Percentiles rank a stretch among this genome's conserved stretches.
Conservation (phyloP, 2,797 vertebrate species). For the Cossypha niveicapilla region DNA sequence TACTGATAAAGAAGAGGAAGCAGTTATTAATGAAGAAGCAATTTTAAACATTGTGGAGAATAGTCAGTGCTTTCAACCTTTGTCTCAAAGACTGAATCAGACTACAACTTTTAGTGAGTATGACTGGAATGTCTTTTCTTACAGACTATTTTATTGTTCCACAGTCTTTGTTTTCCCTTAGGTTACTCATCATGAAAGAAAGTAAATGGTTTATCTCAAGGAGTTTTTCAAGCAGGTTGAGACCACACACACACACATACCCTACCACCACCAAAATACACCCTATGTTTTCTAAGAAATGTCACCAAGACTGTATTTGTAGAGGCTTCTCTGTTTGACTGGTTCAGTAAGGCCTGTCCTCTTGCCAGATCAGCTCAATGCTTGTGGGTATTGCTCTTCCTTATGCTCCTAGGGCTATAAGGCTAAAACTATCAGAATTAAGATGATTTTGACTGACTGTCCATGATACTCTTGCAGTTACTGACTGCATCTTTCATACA, state of each 20-base stretch:
- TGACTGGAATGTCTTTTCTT: background rate
- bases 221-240: background rate
- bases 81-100: constrained; percentile 85
- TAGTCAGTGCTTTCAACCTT: constrained; percentile 90
- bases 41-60: constrained; percentile 93
- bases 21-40: constrained; percentile 92
- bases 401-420: background rate
- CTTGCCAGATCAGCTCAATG: background rate
- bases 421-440: background rate
- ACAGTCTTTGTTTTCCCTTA: background rate
- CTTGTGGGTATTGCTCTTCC: background rate
- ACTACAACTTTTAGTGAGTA: constrained; percentile 84
- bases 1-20: constrained; percentile 78
- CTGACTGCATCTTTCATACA: background rate
- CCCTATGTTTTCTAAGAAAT: background rate
- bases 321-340: background rate
- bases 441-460: background rate
- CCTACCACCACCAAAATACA: fast-evolving
- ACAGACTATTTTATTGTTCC: background rate
- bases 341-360: background rate
- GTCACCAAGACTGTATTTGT: background rate
- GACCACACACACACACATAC: fast-evolving
- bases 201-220: background rate
- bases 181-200: background rate
- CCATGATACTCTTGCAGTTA: background rate